Base-by-base conservation (phyloP, 2,113 vertebrate genomes). In the Butastur rufipennis region DNA sequence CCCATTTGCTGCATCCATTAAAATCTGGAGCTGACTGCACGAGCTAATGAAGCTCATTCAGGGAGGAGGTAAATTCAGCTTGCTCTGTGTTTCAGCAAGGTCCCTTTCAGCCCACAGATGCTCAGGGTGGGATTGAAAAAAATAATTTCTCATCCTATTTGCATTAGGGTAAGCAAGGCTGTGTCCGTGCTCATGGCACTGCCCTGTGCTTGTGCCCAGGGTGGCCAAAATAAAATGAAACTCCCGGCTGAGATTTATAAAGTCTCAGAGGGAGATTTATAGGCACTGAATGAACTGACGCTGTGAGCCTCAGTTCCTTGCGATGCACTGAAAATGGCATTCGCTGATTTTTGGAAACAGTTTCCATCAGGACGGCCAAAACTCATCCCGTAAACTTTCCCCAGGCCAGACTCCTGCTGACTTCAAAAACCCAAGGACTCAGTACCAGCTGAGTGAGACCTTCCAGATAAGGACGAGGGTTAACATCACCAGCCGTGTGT, bases 131-230 rank as follows among this genome's bases (percentile, higher is more conserved):
- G 50, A 23, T 4, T 32, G 62, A 50, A 67, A 32, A 38, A 20
- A 52, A 40, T 13, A 7, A 59, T 68, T 92, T 83, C 42, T 68
- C 79, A 50, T 80, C 13, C 45, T 5, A 0, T 82, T 68, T 86
- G 71, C 34, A 18, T 55, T 22, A 18, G 45, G 72, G 18, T 34
- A 43, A 81, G 71, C 19, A n/a, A 50, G 20, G 65, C 20, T 58
- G 75, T 1, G 3, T 45, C 68, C 0, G 0, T 31, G 65, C 43
- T 40, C n/a, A 1, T 0, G 16, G 66, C 53, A 62, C 6, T 10
- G 43, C 50, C 59, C 26, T 2, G 34, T 20, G 66, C 53, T 63
- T 7, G 15, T 81, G 85, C 50, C 80, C 32, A 18, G n/a, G 29
- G 59, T 56, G 56, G 56, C 11, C 66, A 38, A 62, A 59, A 47